Evolutionary conservation across 2,113 vertebrate genomes (phyloP), one percentile per base, ranked within the genome.

Genomic region (Cephalopholis sonnerati): DNA sequence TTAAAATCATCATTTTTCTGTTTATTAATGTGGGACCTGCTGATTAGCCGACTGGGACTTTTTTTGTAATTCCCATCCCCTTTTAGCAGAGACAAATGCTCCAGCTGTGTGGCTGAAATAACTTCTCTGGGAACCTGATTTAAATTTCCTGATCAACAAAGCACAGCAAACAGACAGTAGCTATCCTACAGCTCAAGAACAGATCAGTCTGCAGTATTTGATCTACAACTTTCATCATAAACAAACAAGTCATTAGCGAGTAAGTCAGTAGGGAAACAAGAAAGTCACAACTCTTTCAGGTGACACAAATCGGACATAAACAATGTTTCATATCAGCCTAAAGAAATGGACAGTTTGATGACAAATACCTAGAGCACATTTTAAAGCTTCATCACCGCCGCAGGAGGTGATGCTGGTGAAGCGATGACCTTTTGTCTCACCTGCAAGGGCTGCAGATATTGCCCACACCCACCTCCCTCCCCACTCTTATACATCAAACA

Each of bases 121-220:
- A 77, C 70, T 84, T 92, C 91, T 95, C 93, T 93, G 92, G 91
- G 92, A 95, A 95, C 92, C 90, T 90, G 92, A 95, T 93, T 87
- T 87, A 71, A 95, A 93, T 93, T 91, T 93, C 93, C 93, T 89
- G 87, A 89, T 92, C 77, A 91, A 89, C 89, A 93, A 83, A 62
- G 87, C 90, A 95, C 81, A 90, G 88, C 88, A 93, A 93, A 92
- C 86, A 91, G 79, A 91, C 87, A 88, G 81, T 87, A 41, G 67
- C 89, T 85, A 91, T 72, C 67, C 89, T 87, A 85, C 75, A 70
- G 85, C 70, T 77, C 36, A 22, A 70, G 61, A 87, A 85, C 80
- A 83, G 57, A 83, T 65, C 72, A 83, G 71, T 67, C 32, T 65
- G 66, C 50, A 72, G 61, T 50, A 70, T 32, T 27, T 55, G 4